phyloP scores from a whole-genome alignment of 2,797 vertebrate genomes.

The Sternarchorhynchus goeldii region DNA sequence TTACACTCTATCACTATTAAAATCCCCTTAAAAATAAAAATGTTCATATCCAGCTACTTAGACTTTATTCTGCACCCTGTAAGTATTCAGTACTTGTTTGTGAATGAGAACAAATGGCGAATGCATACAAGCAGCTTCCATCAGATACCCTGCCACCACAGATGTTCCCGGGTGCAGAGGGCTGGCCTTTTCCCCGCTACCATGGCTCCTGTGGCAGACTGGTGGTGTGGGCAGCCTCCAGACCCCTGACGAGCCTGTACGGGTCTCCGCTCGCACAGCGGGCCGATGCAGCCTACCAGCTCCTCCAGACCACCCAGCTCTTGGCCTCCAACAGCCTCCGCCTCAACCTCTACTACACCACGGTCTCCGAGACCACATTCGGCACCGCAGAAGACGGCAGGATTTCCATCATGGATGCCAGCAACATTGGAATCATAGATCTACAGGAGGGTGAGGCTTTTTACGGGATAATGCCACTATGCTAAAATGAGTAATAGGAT shows the following conservation, averaged over 20 bases:
- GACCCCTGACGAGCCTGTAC: constrained; percentile 70
- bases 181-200: constrained; percentile 84
- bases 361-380: constrained; percentile 73
- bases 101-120: neutral
- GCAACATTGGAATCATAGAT: constrained; percentile 81
- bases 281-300: constrained; percentile 77
- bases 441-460: constrained; percentile 74
- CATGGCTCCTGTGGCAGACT: constrained; percentile 81
- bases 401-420: constrained; percentile 82
- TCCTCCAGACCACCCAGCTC: constrained; percentile 75
- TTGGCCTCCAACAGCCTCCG: constrained; percentile 80
- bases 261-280: constrained; percentile 64
- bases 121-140: constrained; percentile 2
- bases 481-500: neutral
- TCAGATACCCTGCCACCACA: constrained; percentile 51
- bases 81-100: neutral
- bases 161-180: constrained; percentile 82
- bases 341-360: constrained; percentile 82
- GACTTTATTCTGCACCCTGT: neutral
- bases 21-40: too few species aligned
- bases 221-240: constrained; percentile 74
- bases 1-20: neutral
- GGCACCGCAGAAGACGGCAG: constrained; percentile 78
- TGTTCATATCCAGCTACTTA: too few species aligned
- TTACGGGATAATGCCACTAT: neutral